Conservation (phyloP, 2,113 vertebrate genomes). For the Ceyx cyanopectus region DNA sequence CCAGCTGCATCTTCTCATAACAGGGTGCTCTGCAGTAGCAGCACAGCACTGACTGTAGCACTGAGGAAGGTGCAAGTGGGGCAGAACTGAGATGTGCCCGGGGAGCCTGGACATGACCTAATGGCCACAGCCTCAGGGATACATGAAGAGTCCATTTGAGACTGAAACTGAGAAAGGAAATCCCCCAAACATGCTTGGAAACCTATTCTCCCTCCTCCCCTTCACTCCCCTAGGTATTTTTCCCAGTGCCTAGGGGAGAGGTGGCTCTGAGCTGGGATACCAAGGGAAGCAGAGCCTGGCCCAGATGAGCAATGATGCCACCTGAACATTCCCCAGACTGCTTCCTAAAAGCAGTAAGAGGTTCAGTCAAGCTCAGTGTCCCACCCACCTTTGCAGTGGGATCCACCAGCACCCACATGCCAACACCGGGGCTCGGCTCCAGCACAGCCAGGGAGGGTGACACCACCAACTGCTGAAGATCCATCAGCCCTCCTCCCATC, state of each 20-base stretch:
- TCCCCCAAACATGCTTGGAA: background rate
- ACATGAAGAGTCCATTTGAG: background rate
- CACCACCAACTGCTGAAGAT: background rate
- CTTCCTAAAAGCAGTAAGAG: background rate
- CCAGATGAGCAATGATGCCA: background rate
- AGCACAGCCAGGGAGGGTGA: fast-evolving
- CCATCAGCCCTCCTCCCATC: background rate
- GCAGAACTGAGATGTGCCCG: background rate
- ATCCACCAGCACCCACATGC: background rate
- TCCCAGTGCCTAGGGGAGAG: background rate
- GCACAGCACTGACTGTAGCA: background rate
- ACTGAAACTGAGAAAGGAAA: background rate
- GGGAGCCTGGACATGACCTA: background rate
- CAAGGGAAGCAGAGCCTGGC: background rate
- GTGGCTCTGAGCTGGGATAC: background rate
- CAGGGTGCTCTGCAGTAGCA: background rate
- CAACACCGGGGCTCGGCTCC: background rate
- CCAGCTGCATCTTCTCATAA: background rate
- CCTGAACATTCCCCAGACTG: background rate
- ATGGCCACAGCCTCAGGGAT: background rate
- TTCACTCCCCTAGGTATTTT: background rate
- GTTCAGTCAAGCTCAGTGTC: background rate
- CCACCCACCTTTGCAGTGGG: background rate
- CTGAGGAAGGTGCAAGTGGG: background rate
- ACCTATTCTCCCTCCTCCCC: fast-evolving